Evolutionary conservation across 2,888 invertebrate genomes (phyloP).

Genomic region (Neocrepidodera transversa): DNA sequence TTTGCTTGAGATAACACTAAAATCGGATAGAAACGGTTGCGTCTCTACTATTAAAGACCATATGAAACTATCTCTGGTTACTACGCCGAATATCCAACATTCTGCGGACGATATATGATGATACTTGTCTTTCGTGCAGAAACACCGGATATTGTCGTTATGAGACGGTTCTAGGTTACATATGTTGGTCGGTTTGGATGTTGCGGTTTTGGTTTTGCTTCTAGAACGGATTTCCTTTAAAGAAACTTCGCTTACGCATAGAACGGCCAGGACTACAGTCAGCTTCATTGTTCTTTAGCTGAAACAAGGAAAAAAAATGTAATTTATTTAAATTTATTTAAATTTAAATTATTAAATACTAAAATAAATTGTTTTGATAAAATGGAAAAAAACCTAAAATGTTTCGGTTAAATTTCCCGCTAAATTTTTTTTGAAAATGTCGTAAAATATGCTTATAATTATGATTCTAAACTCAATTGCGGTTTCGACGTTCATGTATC

Average conservation of each 20-base stretch:
- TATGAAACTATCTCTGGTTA: slow-evolving; percentile 71
- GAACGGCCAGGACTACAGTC: slow-evolving; percentile 28
- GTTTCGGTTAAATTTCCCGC: too few relatives aligned
- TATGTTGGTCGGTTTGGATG: slow-evolving; percentile 28
- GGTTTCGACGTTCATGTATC: too few relatives aligned
- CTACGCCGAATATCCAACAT: slow-evolving; percentile 76
- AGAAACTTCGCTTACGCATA: slow-evolving; percentile 34
- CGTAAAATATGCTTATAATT: too few relatives aligned
- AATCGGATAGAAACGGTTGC: slow-evolving; percentile 73
- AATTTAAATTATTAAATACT: too few relatives aligned
- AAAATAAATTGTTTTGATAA: too few relatives aligned
- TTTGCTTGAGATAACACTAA: slow-evolving; percentile 75
- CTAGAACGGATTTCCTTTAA: slow-evolving; percentile 29
- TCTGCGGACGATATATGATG: slow-evolving; percentile 74
- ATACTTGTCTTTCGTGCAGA: slow-evolving; percentile 67
- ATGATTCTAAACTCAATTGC: too few relatives aligned
- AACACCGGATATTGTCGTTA: slow-evolving; percentile 63
- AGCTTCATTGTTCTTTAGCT: slow-evolving; percentile 20
- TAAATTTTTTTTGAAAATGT: too few relatives aligned
- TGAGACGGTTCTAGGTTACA: slow-evolving; percentile 34
- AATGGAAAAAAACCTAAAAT: too few relatives aligned
- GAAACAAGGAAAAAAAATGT: background rate
- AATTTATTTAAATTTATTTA: too few relatives aligned
- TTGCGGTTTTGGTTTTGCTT: slow-evolving; percentile 30
- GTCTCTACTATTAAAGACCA: slow-evolving; percentile 76